Evolutionary conservation across 2,888 invertebrate genomes (phyloP), one percentile per base, ranked within the genome.

Genomic region (Lucinisca nassula): DNA sequence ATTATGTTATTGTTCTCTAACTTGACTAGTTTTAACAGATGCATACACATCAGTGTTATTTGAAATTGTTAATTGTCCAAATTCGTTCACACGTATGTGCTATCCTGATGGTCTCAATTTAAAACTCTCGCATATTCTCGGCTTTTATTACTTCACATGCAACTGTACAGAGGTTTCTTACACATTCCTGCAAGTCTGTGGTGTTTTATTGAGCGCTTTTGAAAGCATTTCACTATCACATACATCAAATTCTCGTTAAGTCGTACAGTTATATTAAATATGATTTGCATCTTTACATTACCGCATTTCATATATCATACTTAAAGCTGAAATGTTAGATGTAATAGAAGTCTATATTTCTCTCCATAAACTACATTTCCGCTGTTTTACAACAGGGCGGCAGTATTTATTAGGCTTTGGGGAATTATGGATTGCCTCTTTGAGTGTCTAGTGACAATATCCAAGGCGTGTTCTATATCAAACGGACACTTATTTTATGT

Each of bases 301-400:
- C 30, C 61, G 30, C 61, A 61, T 30, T 61, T 61, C 61, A 61
- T 61, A 61, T 17, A 61, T 61, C 61, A 61, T 61, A 61, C 61
- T 61, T 61, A 61, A 61, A 30, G 27, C 30, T 17, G 61, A 61
- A 61, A 61, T 17, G 61, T 61, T 61, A 61, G 24, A 61, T 61
- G 61, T 61, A 61, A 61, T 61, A 4, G 61, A 61, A 61, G 61
- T 61, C 61, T 61, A 61, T 61, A 61, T 61, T 61, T 61, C 61
- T 61, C 61, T 27, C 21, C 61, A 61, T 61, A 61, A 61, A 61
- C 61, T 30, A 61, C 61, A 61, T 61, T 61, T 61, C 61, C 30
- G 61, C 10, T 61, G 61, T 61, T 61, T 30, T 61, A 61, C 30
- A 27, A 30, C 61, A 10, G 27, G 3, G 10, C 10, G 6, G 61